Base-by-base conservation (phyloP, 2,797 vertebrate genomes). In the Macrochelys suwanniensis region DNA sequence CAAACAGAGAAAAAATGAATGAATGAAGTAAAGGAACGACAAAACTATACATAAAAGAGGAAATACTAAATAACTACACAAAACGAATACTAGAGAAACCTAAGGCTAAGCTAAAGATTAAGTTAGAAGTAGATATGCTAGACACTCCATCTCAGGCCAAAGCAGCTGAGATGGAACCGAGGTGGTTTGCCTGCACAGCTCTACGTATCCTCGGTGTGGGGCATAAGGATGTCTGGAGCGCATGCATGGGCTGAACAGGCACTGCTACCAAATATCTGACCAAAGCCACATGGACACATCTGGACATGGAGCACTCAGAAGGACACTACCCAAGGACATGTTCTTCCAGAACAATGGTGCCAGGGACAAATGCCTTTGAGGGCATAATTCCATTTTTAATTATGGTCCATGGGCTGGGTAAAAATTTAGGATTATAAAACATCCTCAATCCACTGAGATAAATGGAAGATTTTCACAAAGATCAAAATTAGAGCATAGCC, bases 241-340 rank as follows among this genome's bases (percentile, higher is more conserved):
- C 16, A 19, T n/a, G 33, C 16, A n/a, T 17, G 33, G 31, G 33
- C 7, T 19, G 33, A 65, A n/a, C 33, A 65, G 7, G 16, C 33
- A 8, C 61, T n/a, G 31, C 61, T 65, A 17, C 33, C 33, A 17
- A 65, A n/a, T n/a, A 19, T n/a, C 33, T 91, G 93, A 96, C 94
- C 89, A 91, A 93, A 93, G 45, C 31, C 61, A 65, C 16, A 17
- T 65, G 61, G 78, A 82, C 56, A 92, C 74, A 88, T 93, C 93
- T 82, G 80, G 89, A 80, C 19, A 42, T 42, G n/a, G 37, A 71
- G 80, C 83, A 89, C 1, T 88, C 87, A 82, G 1, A 2, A 37
- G 11, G 82, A 33, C 85, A 95, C 95, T 59, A 31, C 11, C 4
- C 91, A 91, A 23, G 1, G 78, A 91, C 65, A 92, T 3, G 59